Percentiles rank a stretch among this genome's conserved stretches.
These are phyloP conservation scores for Clepsis dumicolana DNA, from an alignment of 2,888 invertebrate genomes.

Conservation along the genomic window DNA sequence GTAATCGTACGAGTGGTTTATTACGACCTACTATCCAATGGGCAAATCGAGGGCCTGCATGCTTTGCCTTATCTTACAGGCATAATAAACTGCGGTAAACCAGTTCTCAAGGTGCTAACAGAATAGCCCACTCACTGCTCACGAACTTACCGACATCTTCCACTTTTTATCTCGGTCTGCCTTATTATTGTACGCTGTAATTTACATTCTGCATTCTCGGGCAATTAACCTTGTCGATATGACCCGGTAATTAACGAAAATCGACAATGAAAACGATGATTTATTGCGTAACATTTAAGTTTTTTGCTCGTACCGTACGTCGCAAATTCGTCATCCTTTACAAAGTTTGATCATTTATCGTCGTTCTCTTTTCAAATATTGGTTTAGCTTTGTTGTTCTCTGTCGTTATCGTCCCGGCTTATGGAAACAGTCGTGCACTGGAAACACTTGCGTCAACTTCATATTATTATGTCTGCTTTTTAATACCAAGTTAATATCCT, in stretches of 20 bases:
- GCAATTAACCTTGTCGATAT: constrained; percentile 68
- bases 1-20: constrained; percentile 40
- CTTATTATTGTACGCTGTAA: constrained; percentile 52
- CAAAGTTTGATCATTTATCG: constrained; percentile 27
- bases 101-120: constrained; percentile 47
- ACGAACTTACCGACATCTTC: constrained; percentile 29
- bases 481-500: constrained; percentile 8
- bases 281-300: constrained; percentile 69
- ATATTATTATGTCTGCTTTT: constrained; percentile 7
- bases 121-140: constrained; percentile 51
- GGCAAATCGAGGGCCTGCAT: constrained; percentile 40
- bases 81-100: constrained; percentile 44
- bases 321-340: constrained; percentile 32
- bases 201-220: constrained; percentile 60
- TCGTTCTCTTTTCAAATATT: constrained; percentile 32
- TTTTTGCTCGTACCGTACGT: constrained; percentile 52
- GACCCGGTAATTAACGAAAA: constrained; percentile 53
- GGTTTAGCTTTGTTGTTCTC: constrained; percentile 24
- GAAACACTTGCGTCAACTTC: constrained; percentile 33
- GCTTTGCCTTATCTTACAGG: constrained; percentile 39
- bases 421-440: constrained; percentile 5
- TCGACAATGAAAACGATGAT: constrained; percentile 60
- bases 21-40: constrained; percentile 43
- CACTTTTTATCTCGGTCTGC: constrained; percentile 46
- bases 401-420: constrained; percentile 24